These are phyloP conservation scores for Triops cancriformis DNA, from an alignment of 1,140 invertebrate species.

Conservation along the genomic window DNA sequence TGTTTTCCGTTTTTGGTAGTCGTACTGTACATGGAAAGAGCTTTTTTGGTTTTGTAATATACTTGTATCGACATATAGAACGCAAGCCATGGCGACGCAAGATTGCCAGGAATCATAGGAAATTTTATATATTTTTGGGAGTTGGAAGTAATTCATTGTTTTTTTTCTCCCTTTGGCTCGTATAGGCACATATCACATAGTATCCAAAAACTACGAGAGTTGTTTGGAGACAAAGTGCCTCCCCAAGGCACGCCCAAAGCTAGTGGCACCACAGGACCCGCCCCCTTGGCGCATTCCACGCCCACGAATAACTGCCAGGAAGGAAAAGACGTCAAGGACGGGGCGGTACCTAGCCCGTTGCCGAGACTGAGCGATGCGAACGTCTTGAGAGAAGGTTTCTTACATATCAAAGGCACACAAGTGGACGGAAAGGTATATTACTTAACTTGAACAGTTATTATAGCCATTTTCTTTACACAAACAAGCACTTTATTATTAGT, in stretches of 20 bases:
- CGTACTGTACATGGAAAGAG: neutral
- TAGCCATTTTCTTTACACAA: neutral
- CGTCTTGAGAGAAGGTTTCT: conserved; percentile 51
- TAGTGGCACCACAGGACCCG: conserved; percentile 25
- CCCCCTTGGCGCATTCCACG: conserved; percentile 29
- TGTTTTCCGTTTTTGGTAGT: neutral
- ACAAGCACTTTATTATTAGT: neutral
- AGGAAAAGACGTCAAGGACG: conserved; percentile 11
- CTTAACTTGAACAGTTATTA: neutral
- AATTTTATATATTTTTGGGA: neutral
- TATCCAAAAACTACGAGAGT: conserved; percentile 41
- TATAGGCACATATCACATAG: conserved; percentile 29
- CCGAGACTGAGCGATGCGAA: conserved; percentile 24
- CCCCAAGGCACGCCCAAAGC: neutral
- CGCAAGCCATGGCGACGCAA: neutral
- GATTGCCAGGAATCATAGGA: neutral
- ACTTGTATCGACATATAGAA: neutral
- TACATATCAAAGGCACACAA: conserved; percentile 70
- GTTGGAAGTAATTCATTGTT: neutral
- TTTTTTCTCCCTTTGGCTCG: neutral
- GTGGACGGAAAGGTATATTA: conserved; percentile 64
- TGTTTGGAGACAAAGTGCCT: conserved; percentile 42
- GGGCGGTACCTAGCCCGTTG: conserved; percentile 7
- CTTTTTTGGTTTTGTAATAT: neutral
- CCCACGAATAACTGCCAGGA: neutral